These are phyloP conservation scores for Bubo scandiacus DNA, from an alignment of 2,113 vertebrate species.

Conservation along the genomic window DNA sequence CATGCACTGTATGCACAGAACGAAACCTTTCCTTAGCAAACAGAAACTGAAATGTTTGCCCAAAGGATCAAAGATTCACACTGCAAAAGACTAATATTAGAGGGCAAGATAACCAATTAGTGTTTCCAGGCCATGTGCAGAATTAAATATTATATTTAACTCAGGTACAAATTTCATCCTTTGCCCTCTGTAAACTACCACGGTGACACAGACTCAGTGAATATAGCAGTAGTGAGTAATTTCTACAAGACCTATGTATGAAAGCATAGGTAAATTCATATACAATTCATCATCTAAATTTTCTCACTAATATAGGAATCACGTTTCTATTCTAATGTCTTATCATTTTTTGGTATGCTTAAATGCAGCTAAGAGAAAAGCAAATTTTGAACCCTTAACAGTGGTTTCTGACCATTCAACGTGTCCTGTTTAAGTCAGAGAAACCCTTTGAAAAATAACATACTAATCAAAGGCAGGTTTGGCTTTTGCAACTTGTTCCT, in stretches of 20 bases:
- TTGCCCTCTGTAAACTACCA: constrained; percentile 25
- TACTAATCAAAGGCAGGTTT: not conserved
- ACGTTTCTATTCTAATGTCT: not conserved
- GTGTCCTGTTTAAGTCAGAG: not conserved
- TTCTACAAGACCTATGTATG: not conserved
- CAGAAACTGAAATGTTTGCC: constrained; percentile 64
- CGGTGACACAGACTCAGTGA: not conserved
- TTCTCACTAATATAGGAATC: not conserved
- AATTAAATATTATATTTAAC: constrained; percentile 48
- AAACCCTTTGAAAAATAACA: not conserved
- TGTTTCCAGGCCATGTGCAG: constrained; percentile 18
- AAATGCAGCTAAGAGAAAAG: not conserved
- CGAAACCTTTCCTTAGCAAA: constrained; percentile 39
- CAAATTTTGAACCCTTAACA: not conserved
- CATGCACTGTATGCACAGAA: constrained; percentile 18
- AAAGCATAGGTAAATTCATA: not conserved
- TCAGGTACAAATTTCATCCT: constrained; percentile 19
- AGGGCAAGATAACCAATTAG: constrained; percentile 48
- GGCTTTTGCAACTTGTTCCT: not conserved
- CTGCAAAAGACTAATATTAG: constrained; percentile 47
- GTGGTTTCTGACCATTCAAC: not conserved
- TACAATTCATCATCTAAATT: not conserved
- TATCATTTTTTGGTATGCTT: not conserved
- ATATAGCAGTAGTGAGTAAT: not conserved
- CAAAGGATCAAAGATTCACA: constrained; percentile 46